Evolutionary conservation across 2,113 vertebrate genomes (phyloP).

Genomic region (Tragelaphus imberbis): DNA sequence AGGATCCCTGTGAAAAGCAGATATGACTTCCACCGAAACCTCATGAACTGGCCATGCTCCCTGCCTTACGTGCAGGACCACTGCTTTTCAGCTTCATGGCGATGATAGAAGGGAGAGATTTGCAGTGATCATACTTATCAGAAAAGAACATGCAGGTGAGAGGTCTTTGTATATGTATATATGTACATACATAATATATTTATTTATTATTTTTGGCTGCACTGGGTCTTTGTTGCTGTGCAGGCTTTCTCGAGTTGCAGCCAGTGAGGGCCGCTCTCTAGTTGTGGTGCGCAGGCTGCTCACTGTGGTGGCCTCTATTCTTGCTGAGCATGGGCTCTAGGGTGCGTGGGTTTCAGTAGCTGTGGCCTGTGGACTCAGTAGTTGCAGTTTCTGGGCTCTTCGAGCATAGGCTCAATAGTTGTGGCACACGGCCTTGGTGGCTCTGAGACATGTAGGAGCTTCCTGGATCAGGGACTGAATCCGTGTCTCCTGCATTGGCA

Average conservation of each 20-base stretch:
- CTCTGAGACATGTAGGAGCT: background rate
- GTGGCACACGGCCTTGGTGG: background rate
- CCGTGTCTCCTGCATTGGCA: background rate
- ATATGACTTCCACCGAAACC: background rate
- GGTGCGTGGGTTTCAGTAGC: rapidly evolving
- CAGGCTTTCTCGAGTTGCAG: background rate
- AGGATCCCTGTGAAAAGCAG: background rate
- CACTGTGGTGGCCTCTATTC: background rate
- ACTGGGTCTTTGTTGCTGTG: background rate
- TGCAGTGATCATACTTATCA: background rate
- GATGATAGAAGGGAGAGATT: background rate
- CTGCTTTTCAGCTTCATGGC: background rate
- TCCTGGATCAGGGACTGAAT: background rate
- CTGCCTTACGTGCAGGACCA: rapidly evolving
- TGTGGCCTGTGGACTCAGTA: background rate
- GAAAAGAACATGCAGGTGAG: background rate
- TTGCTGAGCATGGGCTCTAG: background rate
- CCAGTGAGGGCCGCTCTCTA: background rate
- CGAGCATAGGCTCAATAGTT: background rate
- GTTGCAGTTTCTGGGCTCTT: background rate
- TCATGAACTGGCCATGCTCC: background rate
- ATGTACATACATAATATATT: background rate
- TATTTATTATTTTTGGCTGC: background rate
- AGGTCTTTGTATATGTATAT: background rate
- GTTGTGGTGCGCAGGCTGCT: background rate